Percentiles rank a stretch among this genome's conserved stretches.
These are phyloP conservation scores for Nomada flava DNA, from an alignment of 2,888 invertebrate species.

Conservation along the genomic window DNA sequence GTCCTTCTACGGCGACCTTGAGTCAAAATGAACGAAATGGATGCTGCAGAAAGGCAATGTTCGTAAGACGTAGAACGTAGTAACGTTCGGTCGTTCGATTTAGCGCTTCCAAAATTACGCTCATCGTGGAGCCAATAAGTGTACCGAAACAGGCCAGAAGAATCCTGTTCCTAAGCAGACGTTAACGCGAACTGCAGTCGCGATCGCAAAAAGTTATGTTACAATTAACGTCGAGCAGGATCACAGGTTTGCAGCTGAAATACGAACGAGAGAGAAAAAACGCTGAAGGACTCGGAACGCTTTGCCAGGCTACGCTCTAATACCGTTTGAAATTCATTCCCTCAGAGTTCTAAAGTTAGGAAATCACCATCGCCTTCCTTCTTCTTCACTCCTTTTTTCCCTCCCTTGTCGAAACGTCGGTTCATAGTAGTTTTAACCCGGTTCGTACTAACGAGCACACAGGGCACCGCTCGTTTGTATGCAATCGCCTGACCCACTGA, in stretches of 20 bases:
- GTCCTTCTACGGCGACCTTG: conserved; percentile 30
- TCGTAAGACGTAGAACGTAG: too few species aligned
- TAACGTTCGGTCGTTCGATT: neutral
- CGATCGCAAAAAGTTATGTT: conserved; percentile 31
- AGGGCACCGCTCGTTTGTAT: conserved; percentile 68
- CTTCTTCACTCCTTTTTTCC: neutral
- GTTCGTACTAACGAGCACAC: conserved; percentile 78
- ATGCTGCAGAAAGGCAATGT: too few species aligned
- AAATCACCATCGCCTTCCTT: conserved; percentile 65
- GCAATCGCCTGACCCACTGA: conserved; percentile 78
- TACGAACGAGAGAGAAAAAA: conserved; percentile 21
- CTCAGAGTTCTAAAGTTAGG: conserved; percentile 45
- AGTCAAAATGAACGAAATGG: neutral
- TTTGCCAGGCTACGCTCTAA: conserved; percentile 42
- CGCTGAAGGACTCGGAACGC: conserved; percentile 46
- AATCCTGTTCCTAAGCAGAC: conserved; percentile 17
- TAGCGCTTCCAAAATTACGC: neutral
- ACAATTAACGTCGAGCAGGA: conserved; percentile 52
- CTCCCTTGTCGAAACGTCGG: conserved; percentile 31
- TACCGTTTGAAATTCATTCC: conserved; percentile 55
- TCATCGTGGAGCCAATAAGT: neutral
- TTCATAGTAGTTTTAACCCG: conserved; percentile 61
- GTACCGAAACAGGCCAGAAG: neutral
- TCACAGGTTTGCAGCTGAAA: conserved; percentile 40
- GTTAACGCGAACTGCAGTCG: conserved; percentile 24